Evolutionary conservation across 2,888 invertebrate species (phyloP).

Genomic region (Lypha dubia): DNA sequence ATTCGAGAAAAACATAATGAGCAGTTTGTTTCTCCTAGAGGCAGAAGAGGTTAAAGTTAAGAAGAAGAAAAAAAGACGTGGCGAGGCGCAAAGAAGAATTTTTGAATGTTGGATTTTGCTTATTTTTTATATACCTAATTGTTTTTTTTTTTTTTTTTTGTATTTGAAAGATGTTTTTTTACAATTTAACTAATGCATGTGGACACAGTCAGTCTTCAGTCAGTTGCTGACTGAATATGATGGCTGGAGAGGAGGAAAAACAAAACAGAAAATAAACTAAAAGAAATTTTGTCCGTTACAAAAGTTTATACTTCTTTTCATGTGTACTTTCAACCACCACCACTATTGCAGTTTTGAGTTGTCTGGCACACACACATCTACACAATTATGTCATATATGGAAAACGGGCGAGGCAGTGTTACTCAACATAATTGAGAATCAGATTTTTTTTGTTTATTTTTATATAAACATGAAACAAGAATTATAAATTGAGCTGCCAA

Average conservation of each 20-base stretch:
- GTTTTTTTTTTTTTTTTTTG: conserved; percentile 1
- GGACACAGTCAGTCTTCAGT: neutral
- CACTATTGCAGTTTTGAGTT: conserved; percentile 68
- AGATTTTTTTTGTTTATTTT: conserved; percentile 49
- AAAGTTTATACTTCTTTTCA: conserved; percentile 63
- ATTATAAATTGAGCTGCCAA: conserved; percentile 55
- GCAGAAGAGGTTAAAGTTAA: conserved; percentile 51
- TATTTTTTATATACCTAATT: conserved; percentile 21
- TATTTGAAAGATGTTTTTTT: conserved; percentile 39
- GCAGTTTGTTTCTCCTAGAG: conserved; percentile 29
- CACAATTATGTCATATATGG: too few species aligned
- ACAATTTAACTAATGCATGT: conserved; percentile 45
- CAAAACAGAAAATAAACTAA: conserved; percentile 48
- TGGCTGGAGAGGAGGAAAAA: conserved; percentile 56
- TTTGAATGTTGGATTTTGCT: conserved; percentile 29
- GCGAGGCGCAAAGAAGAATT: conserved; percentile 37
- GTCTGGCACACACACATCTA: conserved; percentile 13
- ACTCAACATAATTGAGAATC: conserved; percentile 55
- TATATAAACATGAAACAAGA: conserved; percentile 26
- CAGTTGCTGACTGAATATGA: neutral
- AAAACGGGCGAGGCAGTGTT: neutral
- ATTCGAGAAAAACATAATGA: conserved; percentile 26
- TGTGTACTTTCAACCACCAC: conserved; percentile 65
- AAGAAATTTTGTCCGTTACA: conserved; percentile 74
- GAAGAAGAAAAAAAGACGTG: conserved; percentile 10